Evolutionary conservation across 2,888 invertebrate species (phyloP).

Genomic region (Drosophila rellima): DNA sequence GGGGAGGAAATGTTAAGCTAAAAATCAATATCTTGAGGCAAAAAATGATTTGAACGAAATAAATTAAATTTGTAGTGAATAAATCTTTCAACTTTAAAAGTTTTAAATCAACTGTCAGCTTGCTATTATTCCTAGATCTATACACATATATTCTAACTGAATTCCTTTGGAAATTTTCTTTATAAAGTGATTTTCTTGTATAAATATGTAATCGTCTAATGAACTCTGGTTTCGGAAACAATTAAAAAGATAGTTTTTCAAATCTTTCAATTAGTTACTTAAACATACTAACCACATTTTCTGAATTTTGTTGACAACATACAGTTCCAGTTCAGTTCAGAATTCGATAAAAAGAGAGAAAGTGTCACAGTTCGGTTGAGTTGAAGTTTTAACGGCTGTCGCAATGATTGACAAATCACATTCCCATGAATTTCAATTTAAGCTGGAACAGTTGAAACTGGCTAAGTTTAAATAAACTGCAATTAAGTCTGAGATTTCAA

Average conservation of each 20-base stretch:
- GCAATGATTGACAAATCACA: constrained; percentile 39
- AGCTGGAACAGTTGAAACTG: constrained; percentile 2
- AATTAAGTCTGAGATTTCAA: constrained; percentile 34
- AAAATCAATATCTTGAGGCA: too few relatives aligned
- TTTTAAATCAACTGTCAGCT: too few relatives aligned
- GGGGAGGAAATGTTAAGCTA: too few relatives aligned
- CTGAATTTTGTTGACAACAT: not conserved
- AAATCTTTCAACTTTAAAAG: too few relatives aligned
- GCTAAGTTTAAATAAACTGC: constrained; percentile 20
- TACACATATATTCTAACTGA: too few relatives aligned
- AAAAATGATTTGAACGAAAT: too few relatives aligned
- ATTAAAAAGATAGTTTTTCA: not conserved
- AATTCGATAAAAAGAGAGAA: not conserved
- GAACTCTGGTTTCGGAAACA: not conserved
- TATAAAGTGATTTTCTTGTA: not conserved
- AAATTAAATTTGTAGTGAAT: too few relatives aligned
- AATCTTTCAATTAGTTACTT: not conserved
- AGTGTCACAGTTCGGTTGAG: constrained; percentile 4
- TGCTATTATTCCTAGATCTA: too few relatives aligned
- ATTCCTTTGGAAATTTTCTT: too few relatives aligned
- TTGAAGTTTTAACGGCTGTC: constrained; percentile 11
- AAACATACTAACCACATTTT: not conserved
- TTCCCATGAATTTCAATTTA: constrained; percentile 17
- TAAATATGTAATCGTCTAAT: not conserved
- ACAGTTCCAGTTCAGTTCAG: not conserved